Percentiles rank a stretch among this genome's conserved stretches.
These are phyloP conservation scores for Mylabris sibirica DNA, from an alignment of 2,888 invertebrate genomes.

Conservation along the genomic window DNA sequence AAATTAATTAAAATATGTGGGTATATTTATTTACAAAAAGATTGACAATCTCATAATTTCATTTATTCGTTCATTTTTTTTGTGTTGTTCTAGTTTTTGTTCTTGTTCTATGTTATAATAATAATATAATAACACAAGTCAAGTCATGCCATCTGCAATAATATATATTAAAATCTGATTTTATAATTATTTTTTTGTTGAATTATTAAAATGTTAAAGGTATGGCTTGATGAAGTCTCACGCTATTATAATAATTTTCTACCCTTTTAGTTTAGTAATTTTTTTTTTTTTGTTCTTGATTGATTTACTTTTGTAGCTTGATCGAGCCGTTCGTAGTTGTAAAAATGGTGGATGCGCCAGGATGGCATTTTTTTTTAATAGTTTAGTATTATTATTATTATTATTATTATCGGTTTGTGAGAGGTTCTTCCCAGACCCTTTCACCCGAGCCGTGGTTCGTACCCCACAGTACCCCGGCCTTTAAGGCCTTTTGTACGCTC, in stretches of 20 bases:
- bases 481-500: no score
- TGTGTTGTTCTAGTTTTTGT: background rate
- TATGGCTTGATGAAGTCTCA: background rate
- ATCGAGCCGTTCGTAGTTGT: no score
- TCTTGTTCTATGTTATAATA: background rate
- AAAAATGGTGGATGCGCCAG: no score
- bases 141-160: slow-evolving; percentile 18
- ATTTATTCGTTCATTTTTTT: background rate
- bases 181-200: slow-evolving; percentile 1
- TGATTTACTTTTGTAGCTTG: no score
- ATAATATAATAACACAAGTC: slow-evolving; percentile 19
- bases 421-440: no score
- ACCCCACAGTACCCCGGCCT: no score
- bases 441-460: no score
- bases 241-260: background rate
- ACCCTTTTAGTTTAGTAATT: no score
- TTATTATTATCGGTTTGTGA: no score
- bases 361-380: no score
- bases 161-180: slow-evolving; percentile 26
- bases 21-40: slow-evolving; percentile 20
- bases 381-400: no score
- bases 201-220: slow-evolving; percentile 11
- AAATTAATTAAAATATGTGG: slow-evolving; percentile 4
- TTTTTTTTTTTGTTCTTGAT: no score
- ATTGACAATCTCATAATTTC: slow-evolving; percentile 28